Evolutionary conservation across 2,888 invertebrate genomes (phyloP).

Genomic region (Hypolimnas misippus): DNA sequence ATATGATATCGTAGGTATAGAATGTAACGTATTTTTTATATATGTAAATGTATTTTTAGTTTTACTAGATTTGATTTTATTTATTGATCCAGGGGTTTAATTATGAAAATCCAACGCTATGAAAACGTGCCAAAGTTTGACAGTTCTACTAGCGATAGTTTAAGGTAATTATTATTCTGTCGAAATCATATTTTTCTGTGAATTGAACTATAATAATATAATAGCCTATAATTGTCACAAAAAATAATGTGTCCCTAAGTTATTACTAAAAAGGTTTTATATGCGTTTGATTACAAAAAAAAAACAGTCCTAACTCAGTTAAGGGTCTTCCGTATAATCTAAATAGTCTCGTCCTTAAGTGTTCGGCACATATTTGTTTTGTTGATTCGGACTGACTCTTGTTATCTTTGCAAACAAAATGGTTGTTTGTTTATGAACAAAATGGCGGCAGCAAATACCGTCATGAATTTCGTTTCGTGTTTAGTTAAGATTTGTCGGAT

Average conservation of each 20-base stretch:
- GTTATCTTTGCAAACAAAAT: conserved; percentile 77
- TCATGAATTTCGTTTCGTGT: conserved; percentile 43
- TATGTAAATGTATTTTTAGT: too few species aligned
- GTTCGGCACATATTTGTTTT: conserved; percentile 76
- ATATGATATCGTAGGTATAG: too few species aligned
- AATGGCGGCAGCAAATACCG: conserved; percentile 48
- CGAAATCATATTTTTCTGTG: too few species aligned
- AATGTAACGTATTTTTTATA: too few species aligned
- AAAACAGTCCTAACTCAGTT: conserved; percentile 21
- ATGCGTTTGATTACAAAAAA: conserved; percentile 6
- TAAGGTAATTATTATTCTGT: too few species aligned
- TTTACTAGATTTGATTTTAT: too few species aligned
- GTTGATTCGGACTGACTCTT: conserved; percentile 66
- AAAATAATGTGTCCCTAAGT: neutral
- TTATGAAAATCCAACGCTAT: too few species aligned
- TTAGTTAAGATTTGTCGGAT: conserved; percentile 50
- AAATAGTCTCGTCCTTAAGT: conserved; percentile 59
- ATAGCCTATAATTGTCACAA: neutral
- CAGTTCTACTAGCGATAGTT: too few species aligned
- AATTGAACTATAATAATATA: too few species aligned
- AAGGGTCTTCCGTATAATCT: conserved; percentile 32
- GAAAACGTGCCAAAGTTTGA: too few species aligned
- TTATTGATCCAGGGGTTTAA: too few species aligned
- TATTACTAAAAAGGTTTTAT: neutral
- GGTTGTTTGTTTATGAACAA: conserved; percentile 56